Evolutionary conservation across 2,888 invertebrate genomes (phyloP), one percentile per base, ranked within the genome.

Genomic region (Lamellibrachia columna): DNA sequence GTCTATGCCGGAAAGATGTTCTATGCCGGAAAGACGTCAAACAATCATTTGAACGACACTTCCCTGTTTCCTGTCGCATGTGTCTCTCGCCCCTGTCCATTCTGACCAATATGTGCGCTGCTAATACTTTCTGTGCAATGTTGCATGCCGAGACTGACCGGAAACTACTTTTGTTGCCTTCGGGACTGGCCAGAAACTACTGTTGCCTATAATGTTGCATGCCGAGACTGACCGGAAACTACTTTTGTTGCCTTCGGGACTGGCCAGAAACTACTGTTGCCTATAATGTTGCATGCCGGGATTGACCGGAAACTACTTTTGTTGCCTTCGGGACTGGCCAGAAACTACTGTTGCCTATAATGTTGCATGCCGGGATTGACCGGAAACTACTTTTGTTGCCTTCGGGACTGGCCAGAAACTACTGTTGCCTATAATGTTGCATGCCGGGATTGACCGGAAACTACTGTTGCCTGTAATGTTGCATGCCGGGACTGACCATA

Each of bases 271-370:
- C 3, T 91, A 6, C 91, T 7, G 40, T 40, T 58, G 15, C 40
- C 15, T 8, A 90, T 91, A 75, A 2, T 11, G 11, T 28, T 90
- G 52, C 90, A 92, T 90, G 58, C 28, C 28, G 28, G 28, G 28
- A 28, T 28, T 28, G 28, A 28, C 28, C 28, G 28, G 28, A 28
- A 28, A 28, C 28, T 28, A 28, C 28, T 28, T 40, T 40, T 98
- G 97, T 99, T 98, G 94, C 98, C 98, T 40, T 98, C 98, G n/a
- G 98, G 98, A 95, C 98, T 98, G 53, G 99, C 98, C 94, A 98
- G 97, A 52, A 99, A 58, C 3, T 91, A 7, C 91, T 7, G 40
- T 40, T 58, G 15, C 40, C 15, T 8, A 90, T 91, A 75, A 3
- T 11, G 11, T 28, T 90, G 52, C 90, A 92, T 91, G 58, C 52